Conservation (phyloP, 2,888 invertebrate species). For the Drosophila buzzatii region DNA sequence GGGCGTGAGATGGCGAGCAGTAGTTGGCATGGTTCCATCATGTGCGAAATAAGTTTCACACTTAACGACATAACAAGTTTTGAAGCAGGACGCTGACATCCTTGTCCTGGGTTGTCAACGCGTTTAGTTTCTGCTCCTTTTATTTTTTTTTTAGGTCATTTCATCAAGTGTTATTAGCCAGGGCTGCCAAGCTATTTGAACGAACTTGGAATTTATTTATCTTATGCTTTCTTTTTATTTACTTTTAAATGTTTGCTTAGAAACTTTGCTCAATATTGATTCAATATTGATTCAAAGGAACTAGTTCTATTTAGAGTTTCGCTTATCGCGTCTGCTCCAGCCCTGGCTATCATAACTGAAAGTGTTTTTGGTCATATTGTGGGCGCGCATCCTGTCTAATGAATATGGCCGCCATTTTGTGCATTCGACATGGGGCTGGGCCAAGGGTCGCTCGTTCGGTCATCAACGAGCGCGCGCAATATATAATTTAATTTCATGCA, state of each 20-base stretch:
- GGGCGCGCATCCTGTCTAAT: constrained; percentile 46
- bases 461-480: constrained; percentile 48
- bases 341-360: constrained; percentile 42
- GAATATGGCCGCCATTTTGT: constrained; percentile 47
- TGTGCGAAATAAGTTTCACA: constrained; percentile 81
- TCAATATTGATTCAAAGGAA: not conserved
- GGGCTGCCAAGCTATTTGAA: constrained; percentile 7
- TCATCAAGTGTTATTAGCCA: constrained; percentile 49
- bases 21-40: constrained; percentile 61
- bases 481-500: constrained; percentile 81
- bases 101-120: constrained; percentile 67
- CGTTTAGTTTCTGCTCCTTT: constrained; percentile 16
- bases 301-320: not conserved
- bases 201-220: not conserved
- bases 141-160: constrained; percentile 58
- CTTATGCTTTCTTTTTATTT: not conserved
- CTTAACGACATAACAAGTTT: constrained; percentile 81
- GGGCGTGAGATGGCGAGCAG: constrained; percentile 3
- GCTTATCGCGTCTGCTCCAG: not conserved
- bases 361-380: constrained; percentile 45
- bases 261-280: not conserved
- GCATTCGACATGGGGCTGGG: constrained; percentile 16
- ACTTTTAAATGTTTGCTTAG: not conserved
- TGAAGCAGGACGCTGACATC: constrained; percentile 46
- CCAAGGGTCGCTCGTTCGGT: constrained; percentile 16